Percentiles rank a stretch among this genome's conserved stretches.
Conservation (phyloP, 2,888 invertebrate species). For the Ennomos fuscantarius region DNA sequence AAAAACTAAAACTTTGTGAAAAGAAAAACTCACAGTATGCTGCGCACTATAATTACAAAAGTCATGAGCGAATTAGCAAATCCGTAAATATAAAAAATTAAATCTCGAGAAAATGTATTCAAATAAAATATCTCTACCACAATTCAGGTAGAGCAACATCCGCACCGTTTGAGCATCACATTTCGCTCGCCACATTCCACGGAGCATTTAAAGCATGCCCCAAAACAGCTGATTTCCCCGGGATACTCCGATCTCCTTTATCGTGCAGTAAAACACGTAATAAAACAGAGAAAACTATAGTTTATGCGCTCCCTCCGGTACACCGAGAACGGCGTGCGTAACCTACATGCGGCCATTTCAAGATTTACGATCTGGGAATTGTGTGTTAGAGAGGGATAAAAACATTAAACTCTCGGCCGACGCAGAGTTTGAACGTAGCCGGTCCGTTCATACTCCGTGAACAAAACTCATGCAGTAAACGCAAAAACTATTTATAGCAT, state of each 20-base stretch:
- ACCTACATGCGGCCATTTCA: constrained; percentile 86
- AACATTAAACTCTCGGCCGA: constrained; percentile 79
- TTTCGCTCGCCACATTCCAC: constrained; percentile 83
- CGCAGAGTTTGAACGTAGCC: constrained; percentile 72
- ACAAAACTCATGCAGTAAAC: constrained; percentile 69
- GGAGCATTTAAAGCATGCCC: constrained; percentile 84
- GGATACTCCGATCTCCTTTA: constrained; percentile 82
- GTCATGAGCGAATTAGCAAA: neutral
- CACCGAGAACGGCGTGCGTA: constrained; percentile 84
- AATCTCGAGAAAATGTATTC: neutral
- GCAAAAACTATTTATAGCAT: constrained; percentile 46
- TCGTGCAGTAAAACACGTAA: constrained; percentile 79
- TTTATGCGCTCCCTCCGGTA: constrained; percentile 81
- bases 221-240: constrained; percentile 83
- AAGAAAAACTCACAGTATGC: neutral
- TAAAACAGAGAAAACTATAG: constrained; percentile 85
- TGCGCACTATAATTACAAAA: constrained; percentile 4
- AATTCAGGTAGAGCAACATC: constrained; percentile 68
- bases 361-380: constrained; percentile 86
- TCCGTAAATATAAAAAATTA: neutral
- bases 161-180: constrained; percentile 64
- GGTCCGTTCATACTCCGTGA: constrained; percentile 71
- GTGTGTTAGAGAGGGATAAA: constrained; percentile 83
- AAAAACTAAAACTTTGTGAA: too few species aligned
- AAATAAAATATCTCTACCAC: constrained; percentile 3